Percentiles rank a stretch among this genome's conserved stretches.
Evolutionary conservation across 2,113 vertebrate genomes (phyloP).

Genomic region (Equus przewalskii): DNA sequence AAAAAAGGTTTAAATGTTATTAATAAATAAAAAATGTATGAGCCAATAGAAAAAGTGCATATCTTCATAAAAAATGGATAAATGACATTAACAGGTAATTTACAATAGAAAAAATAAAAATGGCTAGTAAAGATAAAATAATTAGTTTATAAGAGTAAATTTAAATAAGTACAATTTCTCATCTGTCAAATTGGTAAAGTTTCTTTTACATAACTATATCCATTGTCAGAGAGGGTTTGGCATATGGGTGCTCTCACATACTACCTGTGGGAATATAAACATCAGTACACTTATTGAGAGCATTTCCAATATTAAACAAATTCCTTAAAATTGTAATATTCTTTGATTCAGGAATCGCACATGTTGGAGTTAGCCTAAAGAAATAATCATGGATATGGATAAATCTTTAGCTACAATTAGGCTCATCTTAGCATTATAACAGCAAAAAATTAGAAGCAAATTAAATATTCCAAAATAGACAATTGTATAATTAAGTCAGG

Average conservation of each 20-base stretch:
- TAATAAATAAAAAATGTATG: background rate
- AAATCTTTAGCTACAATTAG: background rate
- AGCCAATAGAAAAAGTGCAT: background rate
- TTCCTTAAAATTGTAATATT: background rate
- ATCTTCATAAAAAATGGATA: background rate
- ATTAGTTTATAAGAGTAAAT: background rate
- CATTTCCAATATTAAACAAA: background rate
- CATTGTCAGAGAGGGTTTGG: background rate
- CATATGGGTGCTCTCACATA: background rate
- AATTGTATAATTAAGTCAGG: background rate
- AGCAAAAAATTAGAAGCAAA: conserved; percentile 50
- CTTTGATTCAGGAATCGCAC: background rate
- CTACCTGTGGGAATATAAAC: background rate
- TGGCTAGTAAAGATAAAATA: background rate
- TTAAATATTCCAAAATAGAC: background rate
- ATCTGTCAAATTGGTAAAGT: background rate
- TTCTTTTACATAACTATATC: background rate
- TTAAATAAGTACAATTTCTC: conserved; percentile 16
- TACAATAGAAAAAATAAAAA: background rate
- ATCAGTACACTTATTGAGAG: background rate
- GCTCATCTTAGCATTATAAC: background rate
- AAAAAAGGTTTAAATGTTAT: background rate
- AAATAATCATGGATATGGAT: background rate
- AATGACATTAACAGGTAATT: background rate
- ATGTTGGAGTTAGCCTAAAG: background rate